A percentile compares a stretch with the other conserved stretches of the same genome.
phyloP scores from a whole-genome alignment of 2,113 vertebrate genomes.

The Bufo bufo region DNA sequence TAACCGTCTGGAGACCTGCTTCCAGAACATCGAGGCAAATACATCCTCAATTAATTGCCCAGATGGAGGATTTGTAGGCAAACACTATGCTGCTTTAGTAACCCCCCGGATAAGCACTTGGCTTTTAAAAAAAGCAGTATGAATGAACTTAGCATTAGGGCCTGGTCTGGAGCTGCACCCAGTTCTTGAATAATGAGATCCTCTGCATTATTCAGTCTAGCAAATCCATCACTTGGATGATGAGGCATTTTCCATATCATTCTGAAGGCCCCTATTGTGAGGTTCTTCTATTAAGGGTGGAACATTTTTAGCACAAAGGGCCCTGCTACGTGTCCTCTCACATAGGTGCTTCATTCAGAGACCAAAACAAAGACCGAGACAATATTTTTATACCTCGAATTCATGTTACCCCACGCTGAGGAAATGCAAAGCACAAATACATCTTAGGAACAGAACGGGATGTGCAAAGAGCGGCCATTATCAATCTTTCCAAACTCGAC shows the following conservation, averaged over 20 bases:
- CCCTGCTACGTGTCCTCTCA: background rate
- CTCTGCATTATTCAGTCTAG: constrained; percentile 23
- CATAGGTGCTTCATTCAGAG: background rate
- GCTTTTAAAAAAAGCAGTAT: background rate
- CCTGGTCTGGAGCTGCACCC: background rate
- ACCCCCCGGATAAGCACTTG: background rate
- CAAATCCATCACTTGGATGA: constrained; percentile 39
- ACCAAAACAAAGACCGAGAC: constrained; percentile 10
- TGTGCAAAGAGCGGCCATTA: background rate
- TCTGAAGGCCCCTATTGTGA: constrained; percentile 30
- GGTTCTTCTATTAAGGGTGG: constrained; percentile 39
- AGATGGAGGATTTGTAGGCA: background rate
- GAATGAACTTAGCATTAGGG: constrained; percentile 34
- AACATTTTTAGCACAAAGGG: constrained; percentile 38
- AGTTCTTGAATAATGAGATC: constrained; percentile 34
- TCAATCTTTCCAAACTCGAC: background rate
- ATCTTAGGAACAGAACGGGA: constrained; percentile 14
- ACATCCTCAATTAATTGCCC: background rate
- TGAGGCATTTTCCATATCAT: constrained; percentile 44
- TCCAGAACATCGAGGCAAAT: background rate
- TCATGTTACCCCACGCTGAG: constrained; percentile 6
- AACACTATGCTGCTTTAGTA: background rate
- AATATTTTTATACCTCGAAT: constrained; percentile 8
- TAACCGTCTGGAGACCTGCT: background rate
- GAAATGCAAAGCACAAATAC: background rate